phyloP scores from a whole-genome alignment of 2,113 vertebrate genomes.

The Tyto alba region DNA sequence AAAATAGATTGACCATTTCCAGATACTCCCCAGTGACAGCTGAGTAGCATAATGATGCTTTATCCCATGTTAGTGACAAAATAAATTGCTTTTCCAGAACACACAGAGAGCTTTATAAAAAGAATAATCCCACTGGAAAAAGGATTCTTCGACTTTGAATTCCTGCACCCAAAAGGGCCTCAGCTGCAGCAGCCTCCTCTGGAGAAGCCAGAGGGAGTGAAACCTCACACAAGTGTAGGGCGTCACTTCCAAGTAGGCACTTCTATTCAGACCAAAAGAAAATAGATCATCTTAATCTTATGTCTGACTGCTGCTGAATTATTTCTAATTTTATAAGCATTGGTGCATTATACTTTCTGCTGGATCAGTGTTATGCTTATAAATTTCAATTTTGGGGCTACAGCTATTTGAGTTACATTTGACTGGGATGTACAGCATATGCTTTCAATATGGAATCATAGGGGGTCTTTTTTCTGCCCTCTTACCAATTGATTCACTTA shows the following conservation, averaged over 20 bases:
- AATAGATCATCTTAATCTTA: not conserved
- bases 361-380: not conserved
- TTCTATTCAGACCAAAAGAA: not conserved
- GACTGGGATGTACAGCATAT: not conserved
- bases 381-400: not conserved
- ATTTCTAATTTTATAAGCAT: not conserved
- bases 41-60: not conserved
- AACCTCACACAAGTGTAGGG: not conserved
- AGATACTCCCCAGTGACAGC: not conserved
- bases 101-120: not conserved
- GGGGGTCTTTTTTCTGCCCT: not conserved
- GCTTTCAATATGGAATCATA: not conserved
- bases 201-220: not conserved
- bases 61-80: not conserved
- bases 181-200: not conserved
- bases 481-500: not conserved
- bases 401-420: not conserved
- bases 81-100: conserved; percentile 26
- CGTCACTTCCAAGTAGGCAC: not conserved
- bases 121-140: conserved; percentile 22
- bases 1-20: not conserved
- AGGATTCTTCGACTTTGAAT: not conserved
- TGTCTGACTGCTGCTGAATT: not conserved
- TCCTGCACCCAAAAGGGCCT: not conserved
- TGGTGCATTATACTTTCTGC: not conserved